These are phyloP conservation scores for Micropoecilia bifurca DNA, from an alignment of 2,797 vertebrate species.

Conservation along the genomic window DNA sequence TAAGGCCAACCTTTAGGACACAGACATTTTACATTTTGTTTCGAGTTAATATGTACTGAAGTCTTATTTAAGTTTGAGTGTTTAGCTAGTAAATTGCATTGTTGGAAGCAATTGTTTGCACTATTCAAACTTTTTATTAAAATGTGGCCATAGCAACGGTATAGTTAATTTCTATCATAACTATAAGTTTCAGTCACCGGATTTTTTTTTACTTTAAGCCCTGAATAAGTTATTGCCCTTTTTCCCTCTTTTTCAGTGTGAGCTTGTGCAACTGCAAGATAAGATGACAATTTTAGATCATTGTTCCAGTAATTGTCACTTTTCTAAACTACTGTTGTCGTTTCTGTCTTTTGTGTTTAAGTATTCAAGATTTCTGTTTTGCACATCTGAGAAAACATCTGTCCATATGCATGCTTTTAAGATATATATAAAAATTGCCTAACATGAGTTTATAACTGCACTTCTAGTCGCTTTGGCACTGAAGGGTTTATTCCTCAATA, in stretches of 20 bases:
- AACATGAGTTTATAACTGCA: conserved; percentile 1
- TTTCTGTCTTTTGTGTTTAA: not conserved
- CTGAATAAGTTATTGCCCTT: not conserved
- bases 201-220: no score
- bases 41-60: no score
- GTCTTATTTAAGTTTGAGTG: no score
- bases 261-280: not conserved
- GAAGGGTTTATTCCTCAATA: conserved; percentile 17
- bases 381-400: not conserved
- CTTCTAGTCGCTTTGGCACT: conserved; percentile 25
- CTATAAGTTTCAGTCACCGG: no score
- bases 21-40: no score
- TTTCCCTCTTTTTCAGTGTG: not conserved
- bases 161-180: no score
- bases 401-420: not conserved
- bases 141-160: no score
- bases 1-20: no score
- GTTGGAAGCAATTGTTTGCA: no score
- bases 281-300: not conserved
- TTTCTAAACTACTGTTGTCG: not conserved
- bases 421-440: conserved; percentile 5
- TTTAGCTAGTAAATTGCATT: no score
- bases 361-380: not conserved
- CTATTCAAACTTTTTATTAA: no score
- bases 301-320: not conserved